Evolutionary conservation across 2,113 vertebrate species (phyloP), one percentile per base, ranked within the genome.

Genomic region (Agelaius phoeniceus): DNA sequence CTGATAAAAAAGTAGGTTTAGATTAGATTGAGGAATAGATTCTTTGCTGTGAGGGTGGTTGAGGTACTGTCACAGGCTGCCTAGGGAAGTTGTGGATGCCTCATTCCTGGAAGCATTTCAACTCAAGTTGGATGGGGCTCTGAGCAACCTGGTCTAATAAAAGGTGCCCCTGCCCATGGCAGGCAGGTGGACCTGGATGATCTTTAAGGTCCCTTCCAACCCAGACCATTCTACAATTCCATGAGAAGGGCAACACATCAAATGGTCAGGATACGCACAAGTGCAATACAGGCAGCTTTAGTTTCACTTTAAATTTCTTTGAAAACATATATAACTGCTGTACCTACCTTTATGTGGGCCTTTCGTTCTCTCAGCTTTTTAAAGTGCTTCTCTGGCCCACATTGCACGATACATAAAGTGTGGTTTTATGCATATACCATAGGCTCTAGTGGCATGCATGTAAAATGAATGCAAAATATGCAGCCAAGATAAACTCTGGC

Each of bases 391-490:
- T 58, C 76, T 84, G 65, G 55, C 75, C 55, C 69, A 79, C 5
- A 2, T 13, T 87, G 39, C 69, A 89, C 5, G 26, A 81, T 33
- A 52, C 57, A 68, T n/a, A 66, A 79, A 79, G n/a, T 24, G 24
- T 46, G 63, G 68, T 90, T 94, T 93, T 71, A 77, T 43, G 63
- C 65, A 90, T 93, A 67, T 39, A 90, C 41, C 77, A 87, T 80
- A 84, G 65, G 54, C 46, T 91, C 30, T 52, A 72, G 54, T 41
- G 39, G 67, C 58, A 86, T 63, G 63, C 75, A 90, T 74, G 75
- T 67, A 91, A 93, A 97, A 88, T 83, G 55, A 96, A 91, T 67
- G 67, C 82, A 91, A 93, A 95, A 84, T 71, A 94, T n/a, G 52
- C 68, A 91, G 82, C 82, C 84, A 90, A 90, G 84, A 95, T 67